Evolutionary conservation across 2,113 vertebrate species (phyloP), one percentile per base, ranked within the genome.

Genomic region (Aplodontia rufa): DNA sequence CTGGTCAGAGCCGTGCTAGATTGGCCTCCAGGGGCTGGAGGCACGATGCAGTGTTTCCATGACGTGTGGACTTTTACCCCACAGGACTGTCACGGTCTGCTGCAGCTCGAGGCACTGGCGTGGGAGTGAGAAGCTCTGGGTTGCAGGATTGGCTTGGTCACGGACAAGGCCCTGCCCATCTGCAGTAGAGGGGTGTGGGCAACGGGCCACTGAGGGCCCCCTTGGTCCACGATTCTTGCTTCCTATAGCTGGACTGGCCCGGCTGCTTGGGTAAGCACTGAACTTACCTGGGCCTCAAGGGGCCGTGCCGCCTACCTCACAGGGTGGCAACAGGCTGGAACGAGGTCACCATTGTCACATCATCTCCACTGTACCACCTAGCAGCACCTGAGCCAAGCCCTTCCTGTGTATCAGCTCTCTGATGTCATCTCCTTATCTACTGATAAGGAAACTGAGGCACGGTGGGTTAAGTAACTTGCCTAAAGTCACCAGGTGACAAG

Each of bases 151-250:
- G 26, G 35, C 42, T 19, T 9, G 49, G 22, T 47, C 3, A 24
- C 7, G 26, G 53, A 37, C 28, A n/a, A 35, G 90, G 26, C 55
- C 51, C 53, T 45, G 19, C 47, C 68, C 30, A 16, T 24, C n/a
- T 4, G 2, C 32, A n/a, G 1, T 1, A 1, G 0, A 37, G 37
- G n/a, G 22, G 6, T 8, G 37, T 30, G 40, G 76, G 11, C 0
- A 69, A 71, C n/a, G 60, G 47, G 88, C 58, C 45, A 12, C n/a
- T 0, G 4, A 32, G 62, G 86, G 37, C 19, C n/a, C 62, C 51
- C 45, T 28, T 12, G 12, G 51, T 49, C 91, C 5, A 1, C 16
- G 1, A 8, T 19, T 3, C 76, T 49, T 40, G 32, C 20, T 58
- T 71, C 22, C 49, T 68, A 10, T 1, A 2, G n/a, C 51, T 42